phyloP scores from a whole-genome alignment of 2,113 vertebrate species.

The Sus scrofa region DNA sequence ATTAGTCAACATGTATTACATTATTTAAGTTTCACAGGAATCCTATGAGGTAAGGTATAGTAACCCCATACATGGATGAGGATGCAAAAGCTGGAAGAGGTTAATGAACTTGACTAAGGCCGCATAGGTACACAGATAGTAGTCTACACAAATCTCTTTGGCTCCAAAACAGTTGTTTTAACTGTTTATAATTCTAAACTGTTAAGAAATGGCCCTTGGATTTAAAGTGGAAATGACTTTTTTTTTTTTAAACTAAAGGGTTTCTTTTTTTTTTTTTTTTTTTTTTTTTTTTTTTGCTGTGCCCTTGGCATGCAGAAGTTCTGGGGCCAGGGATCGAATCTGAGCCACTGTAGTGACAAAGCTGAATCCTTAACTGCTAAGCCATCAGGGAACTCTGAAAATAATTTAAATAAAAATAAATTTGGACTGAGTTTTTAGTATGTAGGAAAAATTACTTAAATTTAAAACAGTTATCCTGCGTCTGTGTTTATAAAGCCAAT shows the following conservation, averaged over 20 bases:
- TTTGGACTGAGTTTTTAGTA: background rate
- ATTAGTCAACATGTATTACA: background rate
- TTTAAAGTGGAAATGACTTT: background rate
- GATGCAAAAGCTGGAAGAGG: background rate
- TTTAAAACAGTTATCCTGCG: background rate
- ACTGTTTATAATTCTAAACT: background rate
- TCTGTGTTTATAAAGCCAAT: background rate
- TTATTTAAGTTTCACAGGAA: background rate
- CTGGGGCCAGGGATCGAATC: too few species aligned
- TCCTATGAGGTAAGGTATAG: background rate
- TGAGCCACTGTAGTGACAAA: too few species aligned
- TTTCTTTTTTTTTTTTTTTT: too few species aligned
- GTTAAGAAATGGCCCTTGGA: background rate
- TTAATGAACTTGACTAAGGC: background rate
- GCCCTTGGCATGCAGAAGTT: too few species aligned
- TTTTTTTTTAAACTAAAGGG: too few species aligned
- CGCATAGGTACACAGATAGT: background rate
- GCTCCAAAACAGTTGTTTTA: background rate
- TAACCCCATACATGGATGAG: background rate
- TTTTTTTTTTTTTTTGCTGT: too few species aligned
- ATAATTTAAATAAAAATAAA: slow-evolving; percentile 26
- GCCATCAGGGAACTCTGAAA: too few species aligned
- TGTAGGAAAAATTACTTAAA: background rate
- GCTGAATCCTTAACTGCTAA: too few species aligned
- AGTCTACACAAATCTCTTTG: background rate